Conservation (phyloP, 2,797 vertebrate genomes). For the Knipowitschia caucasica region DNA sequence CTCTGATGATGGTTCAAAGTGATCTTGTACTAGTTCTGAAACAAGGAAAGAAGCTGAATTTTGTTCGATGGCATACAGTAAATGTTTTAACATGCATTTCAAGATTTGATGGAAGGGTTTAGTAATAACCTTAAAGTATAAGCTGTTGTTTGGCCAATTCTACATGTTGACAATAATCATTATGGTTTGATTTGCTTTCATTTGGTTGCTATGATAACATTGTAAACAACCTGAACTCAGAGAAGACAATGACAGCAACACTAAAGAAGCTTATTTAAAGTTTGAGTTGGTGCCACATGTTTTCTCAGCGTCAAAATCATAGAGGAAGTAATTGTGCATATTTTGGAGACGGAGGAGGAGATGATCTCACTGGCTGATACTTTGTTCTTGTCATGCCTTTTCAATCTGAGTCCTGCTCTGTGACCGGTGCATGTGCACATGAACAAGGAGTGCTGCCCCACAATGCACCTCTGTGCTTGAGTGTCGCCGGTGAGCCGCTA, state of each 20-base stretch:
- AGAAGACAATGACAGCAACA: constrained; percentile 8
- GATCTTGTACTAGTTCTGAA: too few species aligned
- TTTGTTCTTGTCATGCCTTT: constrained; percentile 25
- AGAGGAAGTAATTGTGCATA: constrained; percentile 35
- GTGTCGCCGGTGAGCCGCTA: constrained; percentile 56
- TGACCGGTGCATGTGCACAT: constrained; percentile 40
- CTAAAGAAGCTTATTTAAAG: constrained; percentile 7
- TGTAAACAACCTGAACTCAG: background rate
- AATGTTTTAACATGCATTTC: background rate
- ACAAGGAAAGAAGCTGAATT: too few species aligned
- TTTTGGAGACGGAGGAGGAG: constrained; percentile 38
- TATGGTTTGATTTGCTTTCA: background rate
- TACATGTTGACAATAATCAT: constrained; percentile 1
- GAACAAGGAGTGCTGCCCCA: constrained; percentile 33
- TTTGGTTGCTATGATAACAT: constrained; percentile 7
- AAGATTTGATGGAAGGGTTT: background rate
- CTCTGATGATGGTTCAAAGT: too few species aligned
- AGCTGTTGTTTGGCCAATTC: background rate
- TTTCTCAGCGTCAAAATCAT: constrained; percentile 33
- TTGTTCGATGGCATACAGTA: too few species aligned
- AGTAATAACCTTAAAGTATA: background rate
- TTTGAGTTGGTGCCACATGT: constrained; percentile 17
- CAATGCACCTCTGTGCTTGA: constrained; percentile 69
- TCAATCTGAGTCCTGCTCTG: constrained; percentile 30
- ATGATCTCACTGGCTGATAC: constrained; percentile 62